Conservation (phyloP, 1,140 invertebrate genomes). For the Aphaenogaster floridana region DNA sequence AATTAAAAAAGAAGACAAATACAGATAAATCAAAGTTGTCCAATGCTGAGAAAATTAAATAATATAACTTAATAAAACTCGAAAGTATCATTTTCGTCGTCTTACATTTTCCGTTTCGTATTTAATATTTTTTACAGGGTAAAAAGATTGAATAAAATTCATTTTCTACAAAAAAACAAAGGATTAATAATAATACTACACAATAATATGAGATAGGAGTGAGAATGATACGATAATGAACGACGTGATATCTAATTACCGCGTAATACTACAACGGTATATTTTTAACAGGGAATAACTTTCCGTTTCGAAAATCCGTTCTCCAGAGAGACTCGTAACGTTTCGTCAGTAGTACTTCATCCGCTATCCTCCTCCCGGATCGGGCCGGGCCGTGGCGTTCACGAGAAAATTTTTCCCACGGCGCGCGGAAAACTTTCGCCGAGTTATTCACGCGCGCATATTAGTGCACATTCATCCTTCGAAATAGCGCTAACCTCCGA, state of each 20-base stretch:
- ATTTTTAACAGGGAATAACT: constrained; percentile 34
- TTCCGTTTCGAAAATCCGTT: constrained; percentile 51
- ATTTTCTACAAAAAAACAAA: not conserved
- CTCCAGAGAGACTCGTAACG: constrained; percentile 38
- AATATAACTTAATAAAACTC: not conserved
- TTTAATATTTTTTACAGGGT: not conserved
- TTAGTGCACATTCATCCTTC: constrained; percentile 73
- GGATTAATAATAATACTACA: constrained; percentile 9
- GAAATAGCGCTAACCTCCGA: constrained; percentile 69
- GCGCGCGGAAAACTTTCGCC: constrained; percentile 54
- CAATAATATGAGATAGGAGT: not conserved
- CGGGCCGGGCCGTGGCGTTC: not conserved
- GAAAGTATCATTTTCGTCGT: constrained; percentile 1
- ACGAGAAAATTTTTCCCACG: constrained; percentile 54
- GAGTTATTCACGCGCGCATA: constrained; percentile 67
- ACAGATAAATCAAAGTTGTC: not conserved
- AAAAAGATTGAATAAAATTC: not conserved
- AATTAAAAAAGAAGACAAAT: not conserved
- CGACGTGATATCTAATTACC: not conserved
- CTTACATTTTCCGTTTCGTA: not conserved
- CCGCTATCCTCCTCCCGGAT: constrained; percentile 21
- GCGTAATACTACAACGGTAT: not conserved
- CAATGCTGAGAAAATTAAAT: constrained; percentile 13
- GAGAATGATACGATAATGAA: not conserved
- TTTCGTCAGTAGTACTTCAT: constrained; percentile 51